phyloP scores from a whole-genome alignment of 2,797 vertebrate species.

The Apodemus agrarius region DNA sequence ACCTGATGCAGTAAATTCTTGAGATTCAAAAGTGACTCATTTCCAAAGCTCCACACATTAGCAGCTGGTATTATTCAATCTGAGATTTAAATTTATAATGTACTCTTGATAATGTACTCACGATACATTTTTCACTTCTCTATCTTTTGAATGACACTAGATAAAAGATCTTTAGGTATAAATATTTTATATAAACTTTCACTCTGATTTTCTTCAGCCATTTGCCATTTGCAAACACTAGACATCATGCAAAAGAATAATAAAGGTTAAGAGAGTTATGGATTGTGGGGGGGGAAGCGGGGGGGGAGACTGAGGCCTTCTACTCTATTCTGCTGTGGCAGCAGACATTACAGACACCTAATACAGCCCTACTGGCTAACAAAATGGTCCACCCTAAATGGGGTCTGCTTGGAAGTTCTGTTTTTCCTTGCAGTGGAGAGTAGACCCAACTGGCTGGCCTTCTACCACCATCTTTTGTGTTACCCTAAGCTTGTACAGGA shows the following conservation, averaged over 20 bases:
- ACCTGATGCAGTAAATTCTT: constrained; percentile 86
- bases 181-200: constrained; percentile 91
- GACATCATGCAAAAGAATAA: constrained; percentile 77
- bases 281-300: constrained; percentile 26
- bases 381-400: constrained; percentile 9
- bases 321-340: constrained; percentile 66
- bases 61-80: constrained; percentile 88
- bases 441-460: not conserved
- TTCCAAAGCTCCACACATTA: constrained; percentile 88
- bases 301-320: not conserved
- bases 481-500: not conserved
- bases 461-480: not conserved
- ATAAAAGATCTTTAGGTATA: constrained; percentile 90
- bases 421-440: not conserved
- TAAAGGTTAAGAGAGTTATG: constrained; percentile 73
- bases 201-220: constrained; percentile 87
- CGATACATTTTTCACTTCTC: constrained; percentile 88
- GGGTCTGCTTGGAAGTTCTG: not conserved
- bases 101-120: constrained; percentile 89
- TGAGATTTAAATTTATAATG: constrained; percentile 91
- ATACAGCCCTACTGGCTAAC: constrained; percentile 22
- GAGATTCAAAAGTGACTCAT: constrained; percentile 87
- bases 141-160: constrained; percentile 88
- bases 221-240: constrained; percentile 88
- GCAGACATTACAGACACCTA: constrained; percentile 34